These are phyloP conservation scores for Zapornia atra DNA, from an alignment of 2,113 vertebrate species.

Conservation along the genomic window DNA sequence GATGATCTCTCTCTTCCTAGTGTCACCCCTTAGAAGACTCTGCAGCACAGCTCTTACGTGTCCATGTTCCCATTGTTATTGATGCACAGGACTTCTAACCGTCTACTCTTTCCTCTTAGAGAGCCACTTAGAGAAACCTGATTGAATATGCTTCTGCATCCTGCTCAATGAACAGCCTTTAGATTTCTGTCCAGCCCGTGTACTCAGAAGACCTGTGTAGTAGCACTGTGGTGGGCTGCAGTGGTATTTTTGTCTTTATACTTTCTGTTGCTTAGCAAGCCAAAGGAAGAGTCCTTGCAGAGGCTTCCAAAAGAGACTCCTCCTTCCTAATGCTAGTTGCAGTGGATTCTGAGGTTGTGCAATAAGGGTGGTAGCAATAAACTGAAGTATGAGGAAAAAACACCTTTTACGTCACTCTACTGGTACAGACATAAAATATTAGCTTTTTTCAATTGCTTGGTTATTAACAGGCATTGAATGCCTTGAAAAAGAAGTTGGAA, in stretches of 20 bases:
- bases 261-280: background rate
- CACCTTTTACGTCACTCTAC: background rate
- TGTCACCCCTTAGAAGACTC: background rate
- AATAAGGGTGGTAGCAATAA: too few relatives aligned
- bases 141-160: fast-evolving
- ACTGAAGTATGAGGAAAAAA: too few relatives aligned
- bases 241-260: background rate
- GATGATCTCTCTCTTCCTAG: background rate
- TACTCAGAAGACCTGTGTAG: background rate
- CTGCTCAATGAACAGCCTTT: background rate
- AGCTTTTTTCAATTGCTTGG: background rate
- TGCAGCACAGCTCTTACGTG: background rate
- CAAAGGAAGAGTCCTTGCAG: background rate
- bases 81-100: background rate
- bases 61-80: background rate
- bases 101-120: background rate
- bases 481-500: background rate
- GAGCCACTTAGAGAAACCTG: background rate
- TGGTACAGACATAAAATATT: background rate
- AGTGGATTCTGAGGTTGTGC: background rate
- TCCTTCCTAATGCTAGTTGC: background rate
- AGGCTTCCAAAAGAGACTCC: background rate
- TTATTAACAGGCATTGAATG: background rate
- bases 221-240: background rate
- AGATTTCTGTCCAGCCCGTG: background rate